Evolutionary conservation across 2,888 invertebrate genomes (phyloP).

Genomic region (Tenthredo amoena): DNA sequence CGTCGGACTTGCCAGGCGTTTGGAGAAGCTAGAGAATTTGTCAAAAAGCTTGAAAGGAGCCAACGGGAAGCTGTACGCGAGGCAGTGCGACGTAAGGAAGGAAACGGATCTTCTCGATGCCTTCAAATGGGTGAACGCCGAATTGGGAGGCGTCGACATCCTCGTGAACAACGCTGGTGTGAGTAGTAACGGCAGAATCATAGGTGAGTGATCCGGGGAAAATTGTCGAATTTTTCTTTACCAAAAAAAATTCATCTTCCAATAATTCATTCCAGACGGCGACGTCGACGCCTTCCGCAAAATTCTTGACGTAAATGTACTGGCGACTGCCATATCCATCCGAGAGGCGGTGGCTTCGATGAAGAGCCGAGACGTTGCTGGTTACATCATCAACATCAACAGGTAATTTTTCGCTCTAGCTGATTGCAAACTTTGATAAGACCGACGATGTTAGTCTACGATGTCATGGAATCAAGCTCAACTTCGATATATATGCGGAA

Average conservation of each 20-base stretch:
- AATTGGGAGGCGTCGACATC: conserved; percentile 77
- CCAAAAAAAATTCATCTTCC: not conserved
- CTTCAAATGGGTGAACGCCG: conserved; percentile 61
- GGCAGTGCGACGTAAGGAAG: conserved; percentile 62
- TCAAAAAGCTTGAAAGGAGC: conserved; percentile 45
- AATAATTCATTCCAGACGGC: conserved; percentile 57
- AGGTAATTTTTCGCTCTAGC: not conserved
- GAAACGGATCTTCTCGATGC: conserved; percentile 62
- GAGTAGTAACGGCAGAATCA: conserved; percentile 59
- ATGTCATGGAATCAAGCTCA: too few relatives aligned
- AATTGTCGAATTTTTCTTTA: not conserved
- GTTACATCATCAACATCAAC: conserved; percentile 81
- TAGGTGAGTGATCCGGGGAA: conserved; percentile 56
- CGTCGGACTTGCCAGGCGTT: conserved; percentile 77
- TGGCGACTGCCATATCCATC: conserved; percentile 80
- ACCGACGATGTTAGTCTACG: not conserved
- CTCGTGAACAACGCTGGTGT: conserved; percentile 79
- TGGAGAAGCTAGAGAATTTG: not conserved
- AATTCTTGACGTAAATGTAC: conserved; percentile 80
- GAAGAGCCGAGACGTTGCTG: conserved; percentile 78
- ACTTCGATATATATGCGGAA: not conserved
- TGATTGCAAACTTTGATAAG: not conserved
- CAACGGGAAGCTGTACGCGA: conserved; percentile 70
- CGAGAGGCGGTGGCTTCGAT: conserved; percentile 81
- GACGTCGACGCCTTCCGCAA: conserved; percentile 72